These are phyloP conservation scores for Carduelis carduelis DNA, from an alignment of 2,797 vertebrate species.

Conservation along the genomic window DNA sequence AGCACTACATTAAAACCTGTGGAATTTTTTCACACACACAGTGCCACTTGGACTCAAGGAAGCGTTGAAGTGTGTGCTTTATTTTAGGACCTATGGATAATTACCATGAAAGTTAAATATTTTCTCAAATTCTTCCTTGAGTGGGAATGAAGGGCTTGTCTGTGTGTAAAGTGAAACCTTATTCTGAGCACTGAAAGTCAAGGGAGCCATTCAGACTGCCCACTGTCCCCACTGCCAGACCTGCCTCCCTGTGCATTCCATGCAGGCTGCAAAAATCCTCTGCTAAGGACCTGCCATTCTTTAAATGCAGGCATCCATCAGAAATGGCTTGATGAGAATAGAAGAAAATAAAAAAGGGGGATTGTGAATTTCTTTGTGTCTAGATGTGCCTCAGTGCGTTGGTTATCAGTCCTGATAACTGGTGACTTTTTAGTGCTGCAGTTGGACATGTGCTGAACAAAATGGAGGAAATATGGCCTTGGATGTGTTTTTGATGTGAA, in stretches of 20 bases:
- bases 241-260: not conserved
- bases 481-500: not conserved
- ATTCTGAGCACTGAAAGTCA: not conserved
- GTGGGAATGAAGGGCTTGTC: not conserved
- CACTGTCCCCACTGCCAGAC: not conserved
- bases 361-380: not conserved
- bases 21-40: not conserved
- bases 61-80: not conserved
- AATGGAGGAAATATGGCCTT: not conserved
- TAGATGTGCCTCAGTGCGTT: not conserved
- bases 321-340: not conserved
- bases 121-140: constrained; percentile 1
- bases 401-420: not conserved
- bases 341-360: too few species aligned
- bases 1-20: not conserved
- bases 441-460: not conserved
- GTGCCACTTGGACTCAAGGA: not conserved
- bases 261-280: not conserved
- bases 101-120: constrained; percentile 39
- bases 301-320: not conserved
- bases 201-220: not conserved
- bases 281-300: not conserved
- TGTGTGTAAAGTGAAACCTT: not conserved
- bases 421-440: not conserved
- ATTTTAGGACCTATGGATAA: not conserved